These are phyloP conservation scores for Fistularia tabacaria DNA, from an alignment of 2,797 vertebrate species.

Conservation along the genomic window DNA sequence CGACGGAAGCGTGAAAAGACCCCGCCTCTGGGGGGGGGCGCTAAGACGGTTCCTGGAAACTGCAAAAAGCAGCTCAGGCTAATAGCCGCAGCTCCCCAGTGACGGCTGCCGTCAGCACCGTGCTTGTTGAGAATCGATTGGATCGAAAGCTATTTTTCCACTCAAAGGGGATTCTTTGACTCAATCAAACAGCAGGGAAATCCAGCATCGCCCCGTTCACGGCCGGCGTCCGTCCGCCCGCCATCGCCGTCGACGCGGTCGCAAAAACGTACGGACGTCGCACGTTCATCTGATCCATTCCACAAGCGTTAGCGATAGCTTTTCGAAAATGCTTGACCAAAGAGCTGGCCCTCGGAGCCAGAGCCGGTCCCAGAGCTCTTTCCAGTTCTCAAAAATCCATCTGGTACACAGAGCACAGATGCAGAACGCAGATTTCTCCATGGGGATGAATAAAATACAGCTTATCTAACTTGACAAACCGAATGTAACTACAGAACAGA, in stretches of 20 bases:
- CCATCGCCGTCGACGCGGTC: too few species aligned
- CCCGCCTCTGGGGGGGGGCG: too few species aligned
- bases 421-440: not conserved
- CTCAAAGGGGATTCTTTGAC: too few species aligned
- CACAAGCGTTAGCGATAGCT: not conserved
- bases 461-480: slow-evolving; percentile 2
- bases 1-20: too few species aligned
- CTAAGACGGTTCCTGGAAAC: too few species aligned
- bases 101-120: too few species aligned
- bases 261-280: not conserved
- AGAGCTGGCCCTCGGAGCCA: not conserved
- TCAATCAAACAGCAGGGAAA: too few species aligned
- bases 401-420: slow-evolving; percentile 1
- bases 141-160: too few species aligned
- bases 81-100: too few species aligned
- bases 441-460: slow-evolving; percentile 1
- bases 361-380: not conserved
- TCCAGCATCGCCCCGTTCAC: too few species aligned
- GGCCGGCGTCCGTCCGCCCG: too few species aligned
- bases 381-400: not conserved
- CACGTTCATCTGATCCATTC: not conserved
- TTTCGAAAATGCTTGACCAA: not conserved
- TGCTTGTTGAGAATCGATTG: not conserved
- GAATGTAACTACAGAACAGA: not conserved
- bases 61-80: too few species aligned